Percentiles rank a stretch among this genome's conserved stretches.
Conservation (phyloP, 2,113 vertebrate genomes). For the Ophthalmolycus amberensis region DNA sequence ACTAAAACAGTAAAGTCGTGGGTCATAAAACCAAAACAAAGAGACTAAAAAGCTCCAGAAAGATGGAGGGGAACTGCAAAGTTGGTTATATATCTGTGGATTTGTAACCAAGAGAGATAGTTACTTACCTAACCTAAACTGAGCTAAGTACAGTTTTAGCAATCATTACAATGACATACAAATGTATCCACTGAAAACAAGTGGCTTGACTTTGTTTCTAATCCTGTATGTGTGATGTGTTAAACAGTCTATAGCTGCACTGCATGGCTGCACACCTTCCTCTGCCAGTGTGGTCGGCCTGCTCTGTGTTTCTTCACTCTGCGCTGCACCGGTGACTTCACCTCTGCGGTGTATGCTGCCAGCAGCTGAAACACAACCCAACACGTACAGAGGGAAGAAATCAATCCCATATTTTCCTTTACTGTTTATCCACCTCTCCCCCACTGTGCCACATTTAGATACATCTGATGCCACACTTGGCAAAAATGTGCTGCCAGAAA, state of each 20-base stretch:
- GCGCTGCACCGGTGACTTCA: conserved; percentile 58
- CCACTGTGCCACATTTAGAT: conserved; percentile 55
- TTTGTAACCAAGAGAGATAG: not conserved
- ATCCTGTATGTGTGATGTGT: not conserved
- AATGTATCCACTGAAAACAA: not conserved
- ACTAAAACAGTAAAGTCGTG: not conserved
- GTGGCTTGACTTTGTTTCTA: not conserved
- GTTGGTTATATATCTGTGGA: not conserved
- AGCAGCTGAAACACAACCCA: conserved; percentile 61
- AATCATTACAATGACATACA: not conserved
- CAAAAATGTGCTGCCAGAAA: conserved; percentile 56
- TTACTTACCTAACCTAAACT: not conserved
- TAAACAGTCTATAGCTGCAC: not conserved
- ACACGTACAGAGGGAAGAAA: conserved; percentile 52
- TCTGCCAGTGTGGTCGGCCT: not conserved
- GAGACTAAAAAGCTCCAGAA: not conserved
- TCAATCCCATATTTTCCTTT: conserved; percentile 61
- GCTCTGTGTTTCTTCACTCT: conserved; percentile 44
- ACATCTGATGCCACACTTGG: conserved; percentile 58
- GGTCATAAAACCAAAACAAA: not conserved
- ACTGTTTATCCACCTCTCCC: conserved; percentile 37
- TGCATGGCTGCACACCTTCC: conserved; percentile 18
- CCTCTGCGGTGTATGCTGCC: conserved; percentile 55
- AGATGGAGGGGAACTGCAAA: too few relatives aligned
- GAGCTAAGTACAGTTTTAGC: not conserved